Evolutionary conservation across 2,888 invertebrate genomes (phyloP), one percentile per base, ranked within the genome.

Genomic region (Alloscopus bannaensis): DNA sequence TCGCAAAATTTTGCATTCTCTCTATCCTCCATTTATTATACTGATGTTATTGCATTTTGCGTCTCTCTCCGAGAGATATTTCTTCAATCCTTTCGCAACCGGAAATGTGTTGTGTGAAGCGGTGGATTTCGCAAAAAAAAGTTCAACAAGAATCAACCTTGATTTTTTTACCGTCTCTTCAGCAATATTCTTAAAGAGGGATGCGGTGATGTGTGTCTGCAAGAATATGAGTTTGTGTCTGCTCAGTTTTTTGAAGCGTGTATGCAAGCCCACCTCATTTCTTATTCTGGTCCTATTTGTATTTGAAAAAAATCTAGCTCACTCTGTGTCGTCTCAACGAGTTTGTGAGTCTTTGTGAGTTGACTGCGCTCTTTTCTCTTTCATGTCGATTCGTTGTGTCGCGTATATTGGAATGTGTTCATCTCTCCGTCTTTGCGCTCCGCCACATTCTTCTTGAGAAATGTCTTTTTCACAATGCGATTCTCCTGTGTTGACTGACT

Each of bases 381-480:
- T 59, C 76, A 59, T 71, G 78, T 70, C 60, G 81, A 78, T 75
- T 73, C 55, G n/a, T n/a, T n/a, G n/a, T n/a, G n/a, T n/a, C n/a
- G n/a, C n/a, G n/a, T n/a, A n/a, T n/a, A n/a, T n/a, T 66, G 75
- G 75, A 66, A 75, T 75, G 66, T 75, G 64, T 42, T 36, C 72
- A 64, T 72, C 55, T 52, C 28, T 26, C 42, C 64, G 22, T 52
- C 24, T 28, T 57, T 55, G 55, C 42, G 64, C 47, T 50, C 50
- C 40, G 59, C 40, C 57, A 57, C 75, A 75, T 75, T 75, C 75
- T 45, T 66, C 66, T 57, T 47, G 65, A 65, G 60, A 64, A 50
- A 80, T 77, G 76, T 83, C 79, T 79, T 78, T 72, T 68, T 73
- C 52, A n/a, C n/a, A n/a, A n/a, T n/a, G n/a, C 62, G 22, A 20